Percentiles rank a stretch among this genome's conserved stretches.
Evolutionary conservation across 2,797 vertebrate species (phyloP).

Genomic region (Neosalanx taihuensis): DNA sequence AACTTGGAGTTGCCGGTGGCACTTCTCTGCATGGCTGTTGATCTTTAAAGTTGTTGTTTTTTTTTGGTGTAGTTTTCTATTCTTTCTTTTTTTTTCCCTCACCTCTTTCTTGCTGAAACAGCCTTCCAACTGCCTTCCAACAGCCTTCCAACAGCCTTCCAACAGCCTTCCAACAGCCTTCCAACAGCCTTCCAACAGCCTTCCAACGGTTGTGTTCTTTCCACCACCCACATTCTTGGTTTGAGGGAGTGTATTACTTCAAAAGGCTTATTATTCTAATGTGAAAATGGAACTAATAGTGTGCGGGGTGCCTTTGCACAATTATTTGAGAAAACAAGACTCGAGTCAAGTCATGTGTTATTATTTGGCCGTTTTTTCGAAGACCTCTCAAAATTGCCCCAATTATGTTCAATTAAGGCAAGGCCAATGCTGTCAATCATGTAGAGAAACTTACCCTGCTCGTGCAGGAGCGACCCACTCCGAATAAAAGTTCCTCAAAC

Average conservation of each 20-base stretch:
- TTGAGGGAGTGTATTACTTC: conserved; percentile 78
- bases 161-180: no score
- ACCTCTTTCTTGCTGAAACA: conserved; percentile 23
- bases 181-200: no score
- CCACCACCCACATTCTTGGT: conserved; percentile 63
- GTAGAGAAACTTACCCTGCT: conserved; percentile 74
- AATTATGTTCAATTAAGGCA: conserved; percentile 98
- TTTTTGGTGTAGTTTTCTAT: conserved; percentile 49
- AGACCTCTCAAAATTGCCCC: conserved; percentile 88
- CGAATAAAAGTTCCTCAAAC: conserved; percentile 68
- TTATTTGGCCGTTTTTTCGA: conserved; percentile 80
- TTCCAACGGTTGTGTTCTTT: conserved; percentile 23
- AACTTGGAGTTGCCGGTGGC: neutral
- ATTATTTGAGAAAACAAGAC: conserved; percentile 81
- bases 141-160: no score
- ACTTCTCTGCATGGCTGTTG: neutral
- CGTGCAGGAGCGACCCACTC: conserved; percentile 75
- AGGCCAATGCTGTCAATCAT: conserved; percentile 93
- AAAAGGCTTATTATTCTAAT: conserved; percentile 83
- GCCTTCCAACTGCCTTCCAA: conserved; percentile 39
- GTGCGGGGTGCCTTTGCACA: conserved; percentile 76
- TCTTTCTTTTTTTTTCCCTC: conserved; percentile 18
- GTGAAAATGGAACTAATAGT: conserved; percentile 83
- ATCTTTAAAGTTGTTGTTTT: conserved; percentile 24
- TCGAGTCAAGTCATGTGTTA: conserved; percentile 79